Base-by-base conservation (phyloP, 1,140 invertebrate genomes). In the Agrilus planipennis region DNA sequence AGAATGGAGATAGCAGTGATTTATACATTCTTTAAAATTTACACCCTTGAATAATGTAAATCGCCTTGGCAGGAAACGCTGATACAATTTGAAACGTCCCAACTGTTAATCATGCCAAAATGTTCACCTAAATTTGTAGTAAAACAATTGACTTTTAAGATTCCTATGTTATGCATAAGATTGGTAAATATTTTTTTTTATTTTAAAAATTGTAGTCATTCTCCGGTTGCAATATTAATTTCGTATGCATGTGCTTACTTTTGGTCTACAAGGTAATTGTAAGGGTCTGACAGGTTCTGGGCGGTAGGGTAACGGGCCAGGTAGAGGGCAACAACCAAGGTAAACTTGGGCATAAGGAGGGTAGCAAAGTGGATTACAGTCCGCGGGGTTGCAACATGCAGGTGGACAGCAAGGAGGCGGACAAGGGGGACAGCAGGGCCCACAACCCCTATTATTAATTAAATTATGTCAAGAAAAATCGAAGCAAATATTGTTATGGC, bases 331-430 rank as follows among this genome's bases (percentile, higher is more conserved):
- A 20, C 34, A 25, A 12, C 30, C 17, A 39, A 31, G 34, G 21
- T 36, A 44, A 45, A 42, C 52, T 44, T 37, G 47, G 36, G n/a
- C 44, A 44, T 43, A 38, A 37, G 37, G 52, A 41, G 12, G 1
- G 12, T 44, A 11, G 34, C 14, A 18, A 37, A 25, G 2, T 21
- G 36, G 18, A 15, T 22, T 9, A 2, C 22, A 18, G 17, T 19
- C 12, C 19, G 36, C 7, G 10, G 15, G 14, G n/a, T n/a, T 7
- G n/a, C 23, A 25, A 25, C 6, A n/a, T 25, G 23, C 6, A 31
- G 10, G 15, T 14, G 29, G 29, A 9, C 6, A 10, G 14, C 29
- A 31, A 9, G 29, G 29, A n/a, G 28, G 17, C 14, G 17, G 11
- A 15, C n/a, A n/a, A n/a, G n/a, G n/a, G n/a, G 38, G 38, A 16